A percentile compares a stretch with the other conserved stretches of the same genome.
These are phyloP conservation scores for Pocillopora grandis DNA, from an alignment of 92 coral and sea anemone genomes.

Conservation along the genomic window DNA sequence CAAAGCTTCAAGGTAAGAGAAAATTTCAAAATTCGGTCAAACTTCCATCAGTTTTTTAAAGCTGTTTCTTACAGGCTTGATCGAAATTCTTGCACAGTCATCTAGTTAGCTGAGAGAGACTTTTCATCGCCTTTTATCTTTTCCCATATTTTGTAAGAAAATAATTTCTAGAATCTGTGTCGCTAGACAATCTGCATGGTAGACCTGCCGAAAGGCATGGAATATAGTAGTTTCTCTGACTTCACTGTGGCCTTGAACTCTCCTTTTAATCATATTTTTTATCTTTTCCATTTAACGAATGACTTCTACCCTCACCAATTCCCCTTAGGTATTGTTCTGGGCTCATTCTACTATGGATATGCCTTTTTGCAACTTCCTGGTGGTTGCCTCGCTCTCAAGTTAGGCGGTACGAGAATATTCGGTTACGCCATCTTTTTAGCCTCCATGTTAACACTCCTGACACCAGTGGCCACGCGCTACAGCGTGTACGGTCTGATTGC, in stretches of 20 bases:
- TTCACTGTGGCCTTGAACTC: no score
- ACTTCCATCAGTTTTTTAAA: no score
- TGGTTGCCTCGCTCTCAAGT: constrained; percentile 78
- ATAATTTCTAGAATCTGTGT: no score
- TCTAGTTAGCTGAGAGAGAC: no score
- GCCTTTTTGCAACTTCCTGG: constrained; percentile 87
- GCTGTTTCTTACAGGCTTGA: not conserved
- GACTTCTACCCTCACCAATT: not conserved
- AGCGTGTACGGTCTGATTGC: constrained; percentile 84
- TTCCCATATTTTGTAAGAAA: no score
- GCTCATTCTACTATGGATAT: constrained; percentile 92
- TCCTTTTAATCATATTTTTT: not conserved
- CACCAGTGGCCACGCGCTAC: constrained; percentile 85
- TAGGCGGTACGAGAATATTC: constrained; percentile 88
- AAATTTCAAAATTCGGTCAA: not conserved
- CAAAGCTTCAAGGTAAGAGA: constrained; percentile 76
- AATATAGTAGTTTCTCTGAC: no score
- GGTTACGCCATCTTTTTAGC: constrained; percentile 86
- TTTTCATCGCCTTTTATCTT: no score
- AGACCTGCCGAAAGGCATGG: no score
- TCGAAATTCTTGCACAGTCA: no score
- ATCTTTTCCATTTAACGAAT: not conserved
- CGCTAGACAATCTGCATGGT: no score
- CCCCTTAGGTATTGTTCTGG: constrained; percentile 71
- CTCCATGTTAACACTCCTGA: constrained; percentile 79